A percentile compares a stretch with the other conserved stretches of the same genome.
phyloP scores from a whole-genome alignment of 2,113 vertebrate species.

The Peromyscus polionotus region DNA sequence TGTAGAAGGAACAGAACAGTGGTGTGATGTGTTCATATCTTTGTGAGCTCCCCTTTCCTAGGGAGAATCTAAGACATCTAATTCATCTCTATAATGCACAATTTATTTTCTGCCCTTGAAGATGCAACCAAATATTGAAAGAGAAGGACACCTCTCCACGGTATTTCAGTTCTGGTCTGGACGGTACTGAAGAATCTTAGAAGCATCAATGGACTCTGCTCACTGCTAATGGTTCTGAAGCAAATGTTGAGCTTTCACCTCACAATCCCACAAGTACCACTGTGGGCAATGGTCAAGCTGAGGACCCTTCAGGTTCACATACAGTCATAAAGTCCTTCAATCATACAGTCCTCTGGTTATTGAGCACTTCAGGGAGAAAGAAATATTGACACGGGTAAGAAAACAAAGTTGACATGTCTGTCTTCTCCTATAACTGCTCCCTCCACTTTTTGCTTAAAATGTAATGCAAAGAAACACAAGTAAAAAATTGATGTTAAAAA shows the following conservation, averaged over 20 bases:
- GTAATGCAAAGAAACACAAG: not conserved
- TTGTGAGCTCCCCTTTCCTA: conserved; percentile 5
- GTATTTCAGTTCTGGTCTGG: not conserved
- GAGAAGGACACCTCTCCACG: not conserved
- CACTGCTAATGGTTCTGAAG: not conserved
- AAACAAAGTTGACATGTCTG: not conserved
- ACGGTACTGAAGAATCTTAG: not conserved
- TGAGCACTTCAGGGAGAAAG: conserved; percentile 40
- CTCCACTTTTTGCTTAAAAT: conserved; percentile 23
- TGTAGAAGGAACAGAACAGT: not conserved
- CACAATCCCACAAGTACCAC: not conserved
- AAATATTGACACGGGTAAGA: not conserved
- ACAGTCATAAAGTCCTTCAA: not conserved
- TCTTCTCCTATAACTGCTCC: conserved; percentile 23
- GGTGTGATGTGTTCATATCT: conserved; percentile 34
- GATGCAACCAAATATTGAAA: not conserved
- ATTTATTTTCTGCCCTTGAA: conserved; percentile 48
- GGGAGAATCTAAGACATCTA: conserved; percentile 13
- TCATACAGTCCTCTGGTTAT: not conserved
- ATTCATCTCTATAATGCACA: conserved; percentile 39
- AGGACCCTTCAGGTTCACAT: not conserved
- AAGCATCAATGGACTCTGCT: not conserved
- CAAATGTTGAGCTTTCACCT: not conserved
- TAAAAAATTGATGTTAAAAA: not conserved
- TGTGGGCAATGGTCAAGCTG: not conserved